Percentiles rank a stretch among this genome's conserved stretches.
These are phyloP conservation scores for Pangasius krempfi DNA, from an alignment of 2,797 vertebrate genomes.

Conservation along the genomic window DNA sequence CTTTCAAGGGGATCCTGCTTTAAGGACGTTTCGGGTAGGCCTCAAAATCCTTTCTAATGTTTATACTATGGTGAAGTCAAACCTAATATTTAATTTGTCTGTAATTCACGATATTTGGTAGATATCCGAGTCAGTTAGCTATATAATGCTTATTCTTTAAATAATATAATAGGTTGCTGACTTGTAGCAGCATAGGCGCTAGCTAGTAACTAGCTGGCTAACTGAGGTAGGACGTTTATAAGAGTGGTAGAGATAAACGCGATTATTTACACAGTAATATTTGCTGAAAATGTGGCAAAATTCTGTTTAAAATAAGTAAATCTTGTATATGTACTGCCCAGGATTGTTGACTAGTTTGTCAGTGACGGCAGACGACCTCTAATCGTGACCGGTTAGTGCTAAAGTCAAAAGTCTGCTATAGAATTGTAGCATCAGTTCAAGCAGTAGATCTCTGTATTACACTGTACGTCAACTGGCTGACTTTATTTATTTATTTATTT, in stretches of 20 bases:
- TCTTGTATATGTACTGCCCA: neutral
- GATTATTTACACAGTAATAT: neutral
- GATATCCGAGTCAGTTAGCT: neutral
- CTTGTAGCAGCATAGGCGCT: neutral
- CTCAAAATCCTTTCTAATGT: neutral
- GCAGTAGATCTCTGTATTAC: neutral
- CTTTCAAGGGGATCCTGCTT: slow-evolving; percentile 49
- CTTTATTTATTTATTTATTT: neutral
- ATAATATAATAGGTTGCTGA: neutral
- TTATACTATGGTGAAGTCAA: neutral
- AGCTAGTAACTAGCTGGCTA: neutral
- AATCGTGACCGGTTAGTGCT: neutral
- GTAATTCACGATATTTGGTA: neutral
- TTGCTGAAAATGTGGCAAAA: neutral
- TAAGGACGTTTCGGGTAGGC: slow-evolving; percentile 73
- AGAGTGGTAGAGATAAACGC: neutral
- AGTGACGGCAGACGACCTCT: slow-evolving; percentile 3
- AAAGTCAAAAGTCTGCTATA: neutral
- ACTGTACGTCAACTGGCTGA: no score
- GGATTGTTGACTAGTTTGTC: neutral
- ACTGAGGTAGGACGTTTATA: neutral
- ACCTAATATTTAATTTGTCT: neutral
- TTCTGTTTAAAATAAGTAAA: neutral
- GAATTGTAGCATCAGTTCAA: neutral
- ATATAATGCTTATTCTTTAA: neutral